phyloP scores from a whole-genome alignment of 2,888 invertebrate species.

The Sphinx pinastri region DNA sequence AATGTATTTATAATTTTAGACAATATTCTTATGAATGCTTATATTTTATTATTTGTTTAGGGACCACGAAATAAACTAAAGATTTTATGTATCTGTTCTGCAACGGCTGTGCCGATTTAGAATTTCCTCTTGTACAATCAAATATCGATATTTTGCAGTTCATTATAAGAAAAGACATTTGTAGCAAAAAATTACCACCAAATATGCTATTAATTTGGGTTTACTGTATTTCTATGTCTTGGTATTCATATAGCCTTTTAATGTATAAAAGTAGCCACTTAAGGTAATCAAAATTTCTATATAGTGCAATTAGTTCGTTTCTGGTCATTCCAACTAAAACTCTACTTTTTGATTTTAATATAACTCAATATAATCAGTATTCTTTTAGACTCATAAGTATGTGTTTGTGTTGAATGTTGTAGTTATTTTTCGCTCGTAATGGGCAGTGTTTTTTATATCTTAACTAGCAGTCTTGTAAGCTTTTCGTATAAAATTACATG shows the following conservation, averaged over 20 bases:
- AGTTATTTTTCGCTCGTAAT: not conserved
- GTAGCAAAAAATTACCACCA: too few relatives aligned
- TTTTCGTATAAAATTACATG: too few relatives aligned
- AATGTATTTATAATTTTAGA: too few relatives aligned
- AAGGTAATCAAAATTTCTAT: not conserved
- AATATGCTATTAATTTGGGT: not conserved
- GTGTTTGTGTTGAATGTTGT: slow-evolving; percentile 2
- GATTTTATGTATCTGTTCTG: not conserved
- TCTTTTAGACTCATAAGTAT: slow-evolving; percentile 1
- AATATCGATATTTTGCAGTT: not conserved
- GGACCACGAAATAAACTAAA: not conserved
- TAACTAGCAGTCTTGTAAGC: too few relatives aligned
- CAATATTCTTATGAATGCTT: not conserved
- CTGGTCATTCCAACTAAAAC: not conserved
- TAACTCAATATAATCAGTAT: slow-evolving; percentile 22
- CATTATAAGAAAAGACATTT: too few relatives aligned
- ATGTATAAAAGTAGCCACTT: too few relatives aligned
- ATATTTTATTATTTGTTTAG: not conserved
- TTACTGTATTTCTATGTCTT: not conserved
- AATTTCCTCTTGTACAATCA: not conserved
- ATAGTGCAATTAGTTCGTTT: not conserved
- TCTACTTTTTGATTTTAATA: slow-evolving; percentile 4
- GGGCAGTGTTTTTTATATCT: too few relatives aligned
- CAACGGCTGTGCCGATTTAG: not conserved
- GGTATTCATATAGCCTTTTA: too few relatives aligned